Conservation (phyloP, 2,888 invertebrate genomes). For the Brenthis ino region DNA sequence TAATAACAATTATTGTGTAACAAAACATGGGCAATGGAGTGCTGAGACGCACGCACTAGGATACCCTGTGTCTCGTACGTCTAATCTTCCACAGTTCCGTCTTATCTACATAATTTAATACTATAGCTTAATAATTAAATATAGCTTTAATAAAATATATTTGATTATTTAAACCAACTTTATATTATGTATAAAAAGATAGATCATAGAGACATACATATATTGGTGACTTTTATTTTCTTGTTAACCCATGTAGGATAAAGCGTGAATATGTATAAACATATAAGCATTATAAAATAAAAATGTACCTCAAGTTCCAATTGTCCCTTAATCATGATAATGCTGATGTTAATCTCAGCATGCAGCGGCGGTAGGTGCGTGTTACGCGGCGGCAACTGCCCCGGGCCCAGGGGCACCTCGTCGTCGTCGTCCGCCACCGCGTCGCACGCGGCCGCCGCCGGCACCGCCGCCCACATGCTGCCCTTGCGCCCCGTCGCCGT, state of each 20-base stretch:
- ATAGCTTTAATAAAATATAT: too few relatives aligned
- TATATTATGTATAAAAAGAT: too few relatives aligned
- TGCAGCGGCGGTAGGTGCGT: slow-evolving; percentile 86
- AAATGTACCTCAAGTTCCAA: slow-evolving; percentile 90
- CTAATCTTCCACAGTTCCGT: too few relatives aligned
- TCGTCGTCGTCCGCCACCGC: slow-evolving; percentile 69
- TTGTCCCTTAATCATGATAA: slow-evolving; percentile 95
- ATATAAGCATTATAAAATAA: not conserved
- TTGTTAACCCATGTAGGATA: not conserved
- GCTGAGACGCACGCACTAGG: too few relatives aligned
- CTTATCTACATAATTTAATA: too few relatives aligned
- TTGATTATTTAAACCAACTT: too few relatives aligned
- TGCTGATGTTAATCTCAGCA: slow-evolving; percentile 93
- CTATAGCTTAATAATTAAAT: too few relatives aligned
- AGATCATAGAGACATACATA: too few relatives aligned
- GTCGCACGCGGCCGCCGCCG: slow-evolving; percentile 69
- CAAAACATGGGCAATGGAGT: too few relatives aligned
- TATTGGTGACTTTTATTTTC: not conserved
- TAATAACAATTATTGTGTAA: too few relatives aligned
- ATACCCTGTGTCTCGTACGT: too few relatives aligned
- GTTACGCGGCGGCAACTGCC: slow-evolving; percentile 90
- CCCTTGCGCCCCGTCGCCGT: slow-evolving; percentile 81
- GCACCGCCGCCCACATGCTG: slow-evolving; percentile 81
- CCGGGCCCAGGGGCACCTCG: slow-evolving; percentile 87
- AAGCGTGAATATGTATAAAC: not conserved